Base-by-base conservation (phyloP, 2,888 invertebrate species). In the Alloscopus bannaensis region DNA sequence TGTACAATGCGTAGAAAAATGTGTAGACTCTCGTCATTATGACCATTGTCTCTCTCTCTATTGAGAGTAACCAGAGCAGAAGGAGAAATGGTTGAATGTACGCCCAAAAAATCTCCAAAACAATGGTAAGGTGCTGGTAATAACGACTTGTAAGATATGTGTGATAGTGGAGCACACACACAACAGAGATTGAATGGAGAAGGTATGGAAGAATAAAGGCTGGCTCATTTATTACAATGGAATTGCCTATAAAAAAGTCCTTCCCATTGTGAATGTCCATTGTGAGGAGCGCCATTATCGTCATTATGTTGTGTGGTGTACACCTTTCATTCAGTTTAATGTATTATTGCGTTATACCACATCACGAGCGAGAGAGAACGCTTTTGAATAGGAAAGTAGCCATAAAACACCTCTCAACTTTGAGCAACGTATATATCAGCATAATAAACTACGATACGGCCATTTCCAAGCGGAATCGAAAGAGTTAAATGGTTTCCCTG, bases 81-180 rank as follows among this genome's bases (percentile, higher is more conserved):
- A 59, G 57, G 59, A 42, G 71, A 62, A 62, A 59, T 59, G 45
- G 68, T 45, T 70, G 59, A n/a, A n/a, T 59, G 59, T 70, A 70
- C 2, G 11, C 31, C 28, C 11, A 29, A 31, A 52, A 69, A 18
- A 69, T 24, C 6, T 31, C 8, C 8, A 26, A 71, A 47, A 62
- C 45, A 60, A 68, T 62, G 65, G 73, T 65, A 73, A 73, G 69
- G 76, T 69, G 76, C 60, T 69, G 62, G 76, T 69, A 76, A 76
- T 75, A 66, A 75, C 68, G 68, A 50, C 55, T 47, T 75, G 75
- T 57, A 60, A 76, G 62, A 76, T 76, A 76, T 69, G 76, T 62
- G 68, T 52, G 62, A 76, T 68, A 47, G 24, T 62, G 50, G 69
- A 76, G 62, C 69, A 68, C 60, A 76, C 75, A 68, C 68, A 66